Percentiles rank a stretch among this genome's conserved stretches.
phyloP scores from a whole-genome alignment of 2,888 invertebrate species.

The Hydraecia micacea region DNA sequence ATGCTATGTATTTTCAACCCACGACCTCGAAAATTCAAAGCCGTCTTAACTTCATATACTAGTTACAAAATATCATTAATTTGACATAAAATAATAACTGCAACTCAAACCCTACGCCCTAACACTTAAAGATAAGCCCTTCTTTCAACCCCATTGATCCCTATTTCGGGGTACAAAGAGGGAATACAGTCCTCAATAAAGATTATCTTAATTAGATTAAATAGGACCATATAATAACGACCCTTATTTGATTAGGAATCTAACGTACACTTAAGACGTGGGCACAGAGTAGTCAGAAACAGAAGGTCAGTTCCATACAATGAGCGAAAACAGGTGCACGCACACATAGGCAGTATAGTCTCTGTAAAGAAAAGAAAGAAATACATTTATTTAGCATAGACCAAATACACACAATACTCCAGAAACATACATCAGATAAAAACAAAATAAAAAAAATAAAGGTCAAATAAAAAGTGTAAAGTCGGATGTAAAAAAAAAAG shows the following conservation, averaged over 20 bases:
- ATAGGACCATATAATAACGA: conserved; percentile 51
- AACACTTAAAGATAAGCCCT: conserved; percentile 34
- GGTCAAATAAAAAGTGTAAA: too few relatives aligned
- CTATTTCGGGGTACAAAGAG: conserved; percentile 47
- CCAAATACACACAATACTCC: too few relatives aligned
- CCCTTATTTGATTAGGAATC: conserved; percentile 59
- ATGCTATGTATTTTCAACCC: too few relatives aligned
- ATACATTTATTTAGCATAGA: too few relatives aligned
- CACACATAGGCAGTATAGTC: background rate
- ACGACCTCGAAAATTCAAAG: background rate
- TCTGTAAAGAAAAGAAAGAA: too few relatives aligned
- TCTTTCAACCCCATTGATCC: conserved; percentile 44
- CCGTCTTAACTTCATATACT: background rate
- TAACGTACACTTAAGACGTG: conserved; percentile 29
- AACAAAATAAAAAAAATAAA: too few relatives aligned
- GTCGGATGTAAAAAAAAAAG: too few relatives aligned
- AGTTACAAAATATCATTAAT: background rate
- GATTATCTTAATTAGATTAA: conserved; percentile 67
- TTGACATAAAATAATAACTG: conserved; percentile 18
- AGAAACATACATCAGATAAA: too few relatives aligned
- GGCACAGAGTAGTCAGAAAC: background rate
- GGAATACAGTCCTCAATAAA: conserved; percentile 57
- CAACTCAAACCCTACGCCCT: background rate
- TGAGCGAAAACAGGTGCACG: background rate
- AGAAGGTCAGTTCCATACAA: background rate